Evolutionary conservation across 2,797 vertebrate genomes (phyloP).

Genomic region (Ispidina lecontei): DNA sequence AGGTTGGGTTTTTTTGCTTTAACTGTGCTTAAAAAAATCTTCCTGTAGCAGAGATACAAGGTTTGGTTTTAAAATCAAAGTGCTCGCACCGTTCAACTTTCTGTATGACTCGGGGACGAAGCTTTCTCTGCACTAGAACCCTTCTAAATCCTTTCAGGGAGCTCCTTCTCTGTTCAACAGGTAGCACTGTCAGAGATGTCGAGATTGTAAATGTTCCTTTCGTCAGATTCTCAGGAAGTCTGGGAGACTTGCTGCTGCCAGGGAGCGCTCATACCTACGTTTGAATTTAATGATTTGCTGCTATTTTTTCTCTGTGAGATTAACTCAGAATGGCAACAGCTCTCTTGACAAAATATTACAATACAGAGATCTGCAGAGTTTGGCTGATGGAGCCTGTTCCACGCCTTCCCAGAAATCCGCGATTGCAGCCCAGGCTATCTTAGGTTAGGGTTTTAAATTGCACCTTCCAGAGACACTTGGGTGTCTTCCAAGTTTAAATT

Average conservation of each 20-base stretch:
- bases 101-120: background rate
- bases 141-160: background rate
- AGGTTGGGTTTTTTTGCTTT: background rate
- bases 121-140: background rate
- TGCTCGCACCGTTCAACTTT: background rate
- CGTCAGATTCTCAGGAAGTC: background rate
- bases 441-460: slow-evolving; percentile 25
- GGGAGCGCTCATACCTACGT: background rate
- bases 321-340: background rate
- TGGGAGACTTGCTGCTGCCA: background rate
- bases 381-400: background rate
- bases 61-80: background rate
- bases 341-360: background rate
- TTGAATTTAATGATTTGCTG: background rate
- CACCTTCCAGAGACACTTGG: slow-evolving; percentile 26
- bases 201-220: background rate
- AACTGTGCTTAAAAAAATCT: background rate
- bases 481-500: slow-evolving; percentile 52
- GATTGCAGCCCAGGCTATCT: slow-evolving; percentile 32
- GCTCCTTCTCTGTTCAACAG: background rate
- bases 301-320: background rate
- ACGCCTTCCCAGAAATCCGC: slow-evolving; percentile 22
- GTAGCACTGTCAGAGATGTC: background rate
- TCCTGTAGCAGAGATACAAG: background rate
- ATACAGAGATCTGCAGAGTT: background rate